Evolutionary conservation across 2,888 invertebrate genomes (phyloP).

Genomic region (Cenopis cana): DNA sequence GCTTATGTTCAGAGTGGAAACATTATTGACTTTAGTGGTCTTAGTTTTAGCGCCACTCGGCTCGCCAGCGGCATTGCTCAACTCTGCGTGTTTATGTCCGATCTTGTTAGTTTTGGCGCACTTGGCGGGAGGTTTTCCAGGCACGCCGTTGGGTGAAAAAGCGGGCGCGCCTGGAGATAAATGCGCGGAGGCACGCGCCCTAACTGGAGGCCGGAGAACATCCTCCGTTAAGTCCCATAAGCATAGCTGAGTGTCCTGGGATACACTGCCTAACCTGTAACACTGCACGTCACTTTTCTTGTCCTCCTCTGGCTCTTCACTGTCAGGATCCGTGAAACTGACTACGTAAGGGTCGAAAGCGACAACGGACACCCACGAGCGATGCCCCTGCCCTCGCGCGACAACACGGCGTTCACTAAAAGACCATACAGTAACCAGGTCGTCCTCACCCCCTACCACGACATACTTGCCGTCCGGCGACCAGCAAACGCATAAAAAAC

Average conservation of each 20-base stretch:
- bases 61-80: constrained; percentile 64
- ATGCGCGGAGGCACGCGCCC: constrained; percentile 75
- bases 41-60: constrained; percentile 65
- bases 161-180: constrained; percentile 61
- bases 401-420: constrained; percentile 96
- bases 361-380: constrained; percentile 99
- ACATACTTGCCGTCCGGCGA: constrained; percentile 98
- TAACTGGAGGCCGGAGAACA: constrained; percentile 90
- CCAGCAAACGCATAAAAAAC: constrained; percentile 99
- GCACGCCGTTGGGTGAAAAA: constrained; percentile 65
- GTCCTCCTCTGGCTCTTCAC: constrained; percentile 83
- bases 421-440: constrained; percentile 98
- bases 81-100: constrained; percentile 72
- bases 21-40: constrained; percentile 67
- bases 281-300: constrained; percentile 84
- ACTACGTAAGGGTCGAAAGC: constrained; percentile 96
- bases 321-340: constrained; percentile 87
- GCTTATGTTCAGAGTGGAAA: constrained; percentile 73
- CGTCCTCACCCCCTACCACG: constrained; percentile 99
- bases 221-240: constrained; percentile 99
- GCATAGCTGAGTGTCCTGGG: constrained; percentile 99
- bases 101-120: constrained; percentile 69
- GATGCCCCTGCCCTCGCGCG: constrained; percentile 98
- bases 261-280: constrained; percentile 96
- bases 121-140: constrained; percentile 63